Percentiles rank a stretch among this genome's conserved stretches.
Conservation (phyloP, 2,113 vertebrate genomes). For the Elaphurus davidianus region DNA sequence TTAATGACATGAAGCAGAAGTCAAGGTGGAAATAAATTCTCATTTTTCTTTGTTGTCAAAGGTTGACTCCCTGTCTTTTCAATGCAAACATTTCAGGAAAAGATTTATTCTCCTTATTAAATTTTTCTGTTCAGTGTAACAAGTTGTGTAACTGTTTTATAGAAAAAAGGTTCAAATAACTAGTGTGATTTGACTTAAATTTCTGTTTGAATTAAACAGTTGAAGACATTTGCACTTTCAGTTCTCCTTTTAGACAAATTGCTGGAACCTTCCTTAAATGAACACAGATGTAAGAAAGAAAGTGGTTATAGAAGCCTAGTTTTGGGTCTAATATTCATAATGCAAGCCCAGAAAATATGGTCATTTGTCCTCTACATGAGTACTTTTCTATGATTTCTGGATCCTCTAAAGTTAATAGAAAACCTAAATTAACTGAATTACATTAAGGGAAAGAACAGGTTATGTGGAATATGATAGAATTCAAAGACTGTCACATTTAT, state of each 20-base stretch:
- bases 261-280: not conserved
- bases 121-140: not conserved
- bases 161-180: conserved; percentile 45
- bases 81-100: not conserved
- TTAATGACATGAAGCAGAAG: not conserved
- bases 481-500: not conserved
- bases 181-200: conserved; percentile 52
- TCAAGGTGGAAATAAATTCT: not conserved
- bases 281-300: conserved; percentile 33
- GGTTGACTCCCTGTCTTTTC: not conserved
- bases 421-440: not conserved
- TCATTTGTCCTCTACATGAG: not conserved
- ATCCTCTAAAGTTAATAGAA: not conserved
- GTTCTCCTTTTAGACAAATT: conserved; percentile 45
- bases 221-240: not conserved
- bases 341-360: not conserved
- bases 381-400: not conserved
- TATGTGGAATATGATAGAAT: not conserved
- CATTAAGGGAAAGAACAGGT: not conserved
- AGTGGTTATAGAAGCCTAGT: not conserved
- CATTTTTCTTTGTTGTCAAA: not conserved
- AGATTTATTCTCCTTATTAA: conserved; percentile 12
- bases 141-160: not conserved
- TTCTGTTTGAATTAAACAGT: conserved; percentile 56
- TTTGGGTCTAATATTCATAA: not conserved